Percentiles rank a stretch among this genome's conserved stretches.
phyloP scores from a whole-genome alignment of 2,113 vertebrate species.

The Aldabrachelys gigantea region DNA sequence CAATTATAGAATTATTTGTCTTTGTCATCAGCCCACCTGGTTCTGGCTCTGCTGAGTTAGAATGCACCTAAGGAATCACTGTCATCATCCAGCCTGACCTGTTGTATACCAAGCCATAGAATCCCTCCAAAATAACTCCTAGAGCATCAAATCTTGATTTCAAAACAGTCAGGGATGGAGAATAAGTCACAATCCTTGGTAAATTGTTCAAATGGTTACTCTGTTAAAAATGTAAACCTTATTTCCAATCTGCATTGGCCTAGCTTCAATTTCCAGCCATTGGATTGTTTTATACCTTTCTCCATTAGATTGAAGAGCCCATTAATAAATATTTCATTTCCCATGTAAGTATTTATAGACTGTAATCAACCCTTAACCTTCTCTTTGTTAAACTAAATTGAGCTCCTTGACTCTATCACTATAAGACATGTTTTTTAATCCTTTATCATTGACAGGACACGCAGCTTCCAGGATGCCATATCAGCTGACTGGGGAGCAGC shows the following conservation, averaged over 20 bases:
- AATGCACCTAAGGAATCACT: background rate
- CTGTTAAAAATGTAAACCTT: background rate
- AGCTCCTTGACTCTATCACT: background rate
- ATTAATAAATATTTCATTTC: background rate
- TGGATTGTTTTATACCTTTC: background rate
- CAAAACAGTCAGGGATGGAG: background rate
- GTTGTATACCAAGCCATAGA: background rate
- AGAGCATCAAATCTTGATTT: background rate
- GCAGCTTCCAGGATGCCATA: fast-evolving
- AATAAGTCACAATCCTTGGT: background rate
- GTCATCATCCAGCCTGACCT: background rate
- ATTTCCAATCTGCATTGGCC: background rate
- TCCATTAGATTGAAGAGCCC: background rate
- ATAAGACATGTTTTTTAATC: background rate
- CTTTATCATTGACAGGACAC: background rate
- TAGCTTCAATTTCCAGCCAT: background rate
- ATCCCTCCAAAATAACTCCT: background rate
- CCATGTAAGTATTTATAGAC: background rate
- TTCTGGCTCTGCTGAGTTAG: background rate
- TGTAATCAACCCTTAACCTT: background rate
- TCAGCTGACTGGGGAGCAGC: background rate
- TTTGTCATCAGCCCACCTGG: background rate
- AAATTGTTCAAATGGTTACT: background rate
- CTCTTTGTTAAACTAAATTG: background rate
- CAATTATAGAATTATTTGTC: background rate